A percentile compares a stretch with the other conserved stretches of the same genome.
phyloP scores from a whole-genome alignment of 2,797 vertebrate species.

The Myotis myotis region DNA sequence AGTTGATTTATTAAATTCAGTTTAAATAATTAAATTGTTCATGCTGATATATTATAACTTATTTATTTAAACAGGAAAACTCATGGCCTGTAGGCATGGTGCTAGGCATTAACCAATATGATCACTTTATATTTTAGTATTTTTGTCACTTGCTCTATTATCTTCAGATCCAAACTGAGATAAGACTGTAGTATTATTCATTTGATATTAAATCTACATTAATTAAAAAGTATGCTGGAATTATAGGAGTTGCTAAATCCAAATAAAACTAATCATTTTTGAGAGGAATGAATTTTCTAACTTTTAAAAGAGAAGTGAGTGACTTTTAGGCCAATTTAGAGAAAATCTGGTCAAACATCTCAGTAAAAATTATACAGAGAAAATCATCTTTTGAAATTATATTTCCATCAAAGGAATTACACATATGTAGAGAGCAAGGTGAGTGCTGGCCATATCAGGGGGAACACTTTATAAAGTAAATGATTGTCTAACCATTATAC shows the following conservation, averaged over 20 bases:
- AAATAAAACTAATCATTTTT: conserved; percentile 41
- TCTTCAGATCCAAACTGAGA: not conserved
- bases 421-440: not conserved
- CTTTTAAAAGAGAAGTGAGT: not conserved
- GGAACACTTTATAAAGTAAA: not conserved
- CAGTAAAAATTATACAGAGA: not conserved
- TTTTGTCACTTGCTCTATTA: conserved; percentile 40
- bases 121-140: not conserved
- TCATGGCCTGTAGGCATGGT: not conserved
- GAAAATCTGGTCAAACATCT: not conserved
- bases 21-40: conserved; percentile 37
- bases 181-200: not conserved
- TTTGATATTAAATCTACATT: not conserved
- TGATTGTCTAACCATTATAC: not conserved
- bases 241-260: not conserved
- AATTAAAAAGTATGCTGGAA: not conserved
- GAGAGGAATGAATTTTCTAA: not conserved
- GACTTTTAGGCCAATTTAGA: not conserved
- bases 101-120: not conserved
- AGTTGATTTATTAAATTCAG: conserved; percentile 53
- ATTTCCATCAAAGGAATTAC: not conserved
- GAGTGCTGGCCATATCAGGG: not conserved
- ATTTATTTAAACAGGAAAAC: conserved; percentile 49
- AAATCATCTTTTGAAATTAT: conserved; percentile 35
- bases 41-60: conserved; percentile 41